phyloP scores from a whole-genome alignment of 1,140 invertebrate species.

The Glomeris maerens region DNA sequence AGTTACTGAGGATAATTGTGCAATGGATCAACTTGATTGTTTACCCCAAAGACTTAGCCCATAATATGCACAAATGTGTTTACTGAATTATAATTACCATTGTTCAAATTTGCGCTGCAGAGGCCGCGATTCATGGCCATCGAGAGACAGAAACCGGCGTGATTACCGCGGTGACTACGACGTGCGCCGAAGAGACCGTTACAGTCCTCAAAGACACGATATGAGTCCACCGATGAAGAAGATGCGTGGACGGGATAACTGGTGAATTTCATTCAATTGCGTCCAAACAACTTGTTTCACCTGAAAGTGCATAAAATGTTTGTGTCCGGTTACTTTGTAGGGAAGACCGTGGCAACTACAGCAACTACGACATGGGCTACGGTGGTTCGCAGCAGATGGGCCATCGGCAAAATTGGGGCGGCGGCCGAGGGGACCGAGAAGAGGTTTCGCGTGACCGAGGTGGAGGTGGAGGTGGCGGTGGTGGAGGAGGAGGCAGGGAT shows the following conservation, averaged over 20 bases:
- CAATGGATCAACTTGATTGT: no score
- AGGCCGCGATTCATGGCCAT: conserved; percentile 15
- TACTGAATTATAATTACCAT: background rate
- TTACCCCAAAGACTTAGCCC: no score
- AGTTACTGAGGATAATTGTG: no score
- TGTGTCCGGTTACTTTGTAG: conserved; percentile 13
- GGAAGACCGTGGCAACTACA: conserved; percentile 21
- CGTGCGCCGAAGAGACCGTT: conserved; percentile 43
- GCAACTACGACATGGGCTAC: conserved; percentile 22
- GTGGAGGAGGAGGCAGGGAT: conserved; percentile 33
- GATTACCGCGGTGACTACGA: conserved; percentile 52
- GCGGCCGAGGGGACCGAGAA: conserved; percentile 10
- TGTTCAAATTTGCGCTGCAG: conserved; percentile 6
- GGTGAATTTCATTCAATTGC: conserved; percentile 4
- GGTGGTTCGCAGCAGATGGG: conserved; percentile 14
- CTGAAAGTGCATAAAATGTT: conserved; percentile 7
- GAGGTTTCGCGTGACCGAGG: conserved; percentile 13
- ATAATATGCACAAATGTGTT: background rate
- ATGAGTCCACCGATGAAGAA: conserved; percentile 59
- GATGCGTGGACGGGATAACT: conserved; percentile 45
- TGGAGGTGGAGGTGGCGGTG: conserved; percentile 28
- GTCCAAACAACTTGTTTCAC: conserved; percentile 1
- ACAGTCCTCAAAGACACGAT: conserved; percentile 62
- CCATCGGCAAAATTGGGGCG: conserved; percentile 12
- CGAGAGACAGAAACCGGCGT: conserved; percentile 25